These are phyloP conservation scores for Psilopogon haemacephalus DNA, from an alignment of 2,113 vertebrate species.

Conservation along the genomic window DNA sequence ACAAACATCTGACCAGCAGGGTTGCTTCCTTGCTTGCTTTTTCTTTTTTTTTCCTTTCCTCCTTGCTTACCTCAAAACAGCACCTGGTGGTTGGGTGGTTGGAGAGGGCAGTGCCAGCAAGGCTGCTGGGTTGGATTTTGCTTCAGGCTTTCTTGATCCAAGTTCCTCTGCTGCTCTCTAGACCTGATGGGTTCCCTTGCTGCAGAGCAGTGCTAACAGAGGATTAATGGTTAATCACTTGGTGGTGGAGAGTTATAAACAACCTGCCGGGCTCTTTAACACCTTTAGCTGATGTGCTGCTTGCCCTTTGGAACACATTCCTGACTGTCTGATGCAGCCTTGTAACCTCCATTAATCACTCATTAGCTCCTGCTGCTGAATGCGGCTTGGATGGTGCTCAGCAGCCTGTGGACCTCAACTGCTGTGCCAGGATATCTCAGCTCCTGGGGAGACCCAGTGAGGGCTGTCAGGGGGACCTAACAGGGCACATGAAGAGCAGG, in stretches of 20 bases:
- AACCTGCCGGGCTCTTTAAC: constrained; percentile 44
- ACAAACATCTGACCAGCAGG: not conserved
- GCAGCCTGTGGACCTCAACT: not conserved
- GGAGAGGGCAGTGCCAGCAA: not conserved
- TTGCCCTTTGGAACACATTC: constrained; percentile 1
- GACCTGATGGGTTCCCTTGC: not conserved
- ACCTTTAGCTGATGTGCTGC: not conserved
- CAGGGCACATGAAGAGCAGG: fast-evolving
- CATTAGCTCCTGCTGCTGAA: not conserved
- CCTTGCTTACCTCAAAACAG: not conserved
- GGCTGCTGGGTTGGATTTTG: not conserved
- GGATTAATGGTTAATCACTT: constrained; percentile 24
- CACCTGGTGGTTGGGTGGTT: fast-evolving
- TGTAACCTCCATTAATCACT: not conserved
- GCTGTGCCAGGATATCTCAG: not conserved
- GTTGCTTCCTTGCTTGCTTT: too few species aligned
- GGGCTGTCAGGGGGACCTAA: not conserved
- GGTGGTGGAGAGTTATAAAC: constrained; percentile 40
- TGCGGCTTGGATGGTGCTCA: not conserved
- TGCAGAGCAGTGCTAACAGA: not conserved
- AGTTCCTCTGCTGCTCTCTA: not conserved
- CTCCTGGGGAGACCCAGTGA: fast-evolving
- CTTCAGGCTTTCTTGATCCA: not conserved
- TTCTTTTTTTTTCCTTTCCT: not conserved
- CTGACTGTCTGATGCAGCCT: not conserved